phyloP scores from a whole-genome alignment of 2,113 vertebrate species.

The Platycercus adscitus region DNA sequence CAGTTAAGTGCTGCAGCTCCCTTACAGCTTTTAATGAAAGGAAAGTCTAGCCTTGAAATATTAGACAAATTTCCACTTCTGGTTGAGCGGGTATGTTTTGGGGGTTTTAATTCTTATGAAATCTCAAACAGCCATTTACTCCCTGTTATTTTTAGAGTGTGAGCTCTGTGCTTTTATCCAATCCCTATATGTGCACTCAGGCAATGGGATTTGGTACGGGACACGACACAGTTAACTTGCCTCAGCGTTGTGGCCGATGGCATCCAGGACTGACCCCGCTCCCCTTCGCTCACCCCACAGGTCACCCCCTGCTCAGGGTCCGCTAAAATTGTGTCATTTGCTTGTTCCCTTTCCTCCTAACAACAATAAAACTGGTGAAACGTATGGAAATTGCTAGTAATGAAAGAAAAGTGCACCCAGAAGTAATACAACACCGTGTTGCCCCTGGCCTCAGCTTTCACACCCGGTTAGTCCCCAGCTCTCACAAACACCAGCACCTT shows the following conservation, averaged over 20 bases:
- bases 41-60: not conserved
- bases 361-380: conserved; percentile 25
- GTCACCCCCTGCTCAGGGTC: not conserved
- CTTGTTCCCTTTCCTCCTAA: not conserved
- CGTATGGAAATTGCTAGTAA: conserved; percentile 2
- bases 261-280: not conserved
- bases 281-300: not conserved
- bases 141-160: not conserved
- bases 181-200: rapidly evolving
- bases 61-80: not conserved
- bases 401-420: not conserved
- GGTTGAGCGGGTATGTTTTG: not conserved
- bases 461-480: not conserved
- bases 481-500: not conserved
- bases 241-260: rapidly evolving
- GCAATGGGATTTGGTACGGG: not conserved
- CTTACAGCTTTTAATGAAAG: not conserved
- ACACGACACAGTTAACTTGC: not conserved
- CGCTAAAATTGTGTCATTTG: not conserved
- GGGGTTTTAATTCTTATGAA: not conserved
- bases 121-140: not conserved
- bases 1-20: rapidly evolving
- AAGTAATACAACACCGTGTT: not conserved
- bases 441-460: conserved; percentile 6
- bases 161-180: not conserved